Percentiles rank a stretch among this genome's conserved stretches.
These are phyloP conservation scores for Cryptus viduatorius DNA, from an alignment of 2,888 invertebrate genomes.

Conservation along the genomic window DNA sequence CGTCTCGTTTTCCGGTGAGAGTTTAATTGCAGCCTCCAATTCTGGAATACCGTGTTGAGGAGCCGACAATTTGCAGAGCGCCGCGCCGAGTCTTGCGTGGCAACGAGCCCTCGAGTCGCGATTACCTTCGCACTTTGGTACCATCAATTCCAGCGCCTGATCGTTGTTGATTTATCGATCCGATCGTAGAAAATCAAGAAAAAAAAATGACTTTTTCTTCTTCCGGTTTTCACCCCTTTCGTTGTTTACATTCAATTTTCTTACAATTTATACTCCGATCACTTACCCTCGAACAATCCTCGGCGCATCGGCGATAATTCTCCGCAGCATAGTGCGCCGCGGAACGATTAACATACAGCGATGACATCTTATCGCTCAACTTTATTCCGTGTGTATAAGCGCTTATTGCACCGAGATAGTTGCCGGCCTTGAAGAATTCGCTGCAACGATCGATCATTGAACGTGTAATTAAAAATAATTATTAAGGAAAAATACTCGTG, in stretches of 20 bases:
- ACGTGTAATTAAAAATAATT: not conserved
- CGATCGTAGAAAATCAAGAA: conserved; percentile 12
- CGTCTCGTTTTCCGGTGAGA: conserved; percentile 88
- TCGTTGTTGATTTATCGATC: conserved; percentile 37
- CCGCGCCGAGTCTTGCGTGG: conserved; percentile 91
- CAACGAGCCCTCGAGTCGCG: conserved; percentile 90
- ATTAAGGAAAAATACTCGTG: not conserved
- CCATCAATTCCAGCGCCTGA: conserved; percentile 90
- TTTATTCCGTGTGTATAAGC: conserved; percentile 93
- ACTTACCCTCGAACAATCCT: conserved; percentile 87
- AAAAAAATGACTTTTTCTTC: conserved; percentile 12
- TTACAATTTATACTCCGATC: conserved; percentile 20
- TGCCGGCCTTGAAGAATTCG: conserved; percentile 90
- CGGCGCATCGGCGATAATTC: conserved; percentile 90
- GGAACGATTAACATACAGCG: conserved; percentile 91
- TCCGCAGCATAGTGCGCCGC: conserved; percentile 92
- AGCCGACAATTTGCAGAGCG: conserved; percentile 90
- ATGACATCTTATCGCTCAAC: conserved; percentile 90
- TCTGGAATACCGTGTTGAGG: conserved; percentile 90
- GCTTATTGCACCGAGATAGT: conserved; percentile 92
- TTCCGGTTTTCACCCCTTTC: not conserved
- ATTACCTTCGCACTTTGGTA: conserved; percentile 91
- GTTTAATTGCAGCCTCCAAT: conserved; percentile 90
- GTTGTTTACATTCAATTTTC: not conserved
- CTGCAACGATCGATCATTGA: conserved; percentile 78